Evolutionary conservation across 2,797 vertebrate genomes (phyloP).

Genomic region (Phrynocephalus vlangalii): DNA sequence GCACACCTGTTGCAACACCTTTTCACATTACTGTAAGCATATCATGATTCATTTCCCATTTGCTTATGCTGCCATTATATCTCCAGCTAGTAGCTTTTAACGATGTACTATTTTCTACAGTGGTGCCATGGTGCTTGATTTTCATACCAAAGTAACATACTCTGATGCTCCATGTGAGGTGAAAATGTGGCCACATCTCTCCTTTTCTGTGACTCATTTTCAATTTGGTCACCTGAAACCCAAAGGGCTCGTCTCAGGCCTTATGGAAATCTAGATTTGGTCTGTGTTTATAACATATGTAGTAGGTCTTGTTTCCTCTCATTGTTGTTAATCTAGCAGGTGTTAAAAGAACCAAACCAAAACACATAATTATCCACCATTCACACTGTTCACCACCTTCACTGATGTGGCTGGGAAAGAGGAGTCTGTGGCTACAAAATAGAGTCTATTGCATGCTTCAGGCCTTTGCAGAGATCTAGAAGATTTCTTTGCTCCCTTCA

Average conservation of each 20-base stretch:
- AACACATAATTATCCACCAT: conserved; percentile 13
- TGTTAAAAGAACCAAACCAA: neutral
- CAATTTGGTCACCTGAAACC: conserved; percentile 3
- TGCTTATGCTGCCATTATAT: neutral
- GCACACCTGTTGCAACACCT: no score
- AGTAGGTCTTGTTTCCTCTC: neutral
- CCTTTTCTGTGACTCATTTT: neutral
- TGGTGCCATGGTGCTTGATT: neutral
- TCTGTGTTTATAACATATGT: neutral
- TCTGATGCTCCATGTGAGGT: neutral
- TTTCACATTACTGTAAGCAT: no score
- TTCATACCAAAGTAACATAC: neutral
- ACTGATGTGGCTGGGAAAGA: fast-evolving
- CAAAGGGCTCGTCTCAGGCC: conserved; percentile 2
- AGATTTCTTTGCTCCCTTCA: neutral
- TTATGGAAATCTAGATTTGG: neutral
- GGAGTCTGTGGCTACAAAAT: neutral
- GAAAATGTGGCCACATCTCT: neutral
- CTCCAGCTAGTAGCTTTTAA: no score
- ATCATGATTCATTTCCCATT: no score
- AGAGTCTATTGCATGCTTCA: neutral
- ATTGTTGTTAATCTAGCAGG: neutral
- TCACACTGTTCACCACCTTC: neutral
- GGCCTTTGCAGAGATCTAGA: fast-evolving
- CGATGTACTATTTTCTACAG: neutral